Base-by-base conservation (phyloP, 2,888 invertebrate genomes). In the Ochropacha duplaris region DNA sequence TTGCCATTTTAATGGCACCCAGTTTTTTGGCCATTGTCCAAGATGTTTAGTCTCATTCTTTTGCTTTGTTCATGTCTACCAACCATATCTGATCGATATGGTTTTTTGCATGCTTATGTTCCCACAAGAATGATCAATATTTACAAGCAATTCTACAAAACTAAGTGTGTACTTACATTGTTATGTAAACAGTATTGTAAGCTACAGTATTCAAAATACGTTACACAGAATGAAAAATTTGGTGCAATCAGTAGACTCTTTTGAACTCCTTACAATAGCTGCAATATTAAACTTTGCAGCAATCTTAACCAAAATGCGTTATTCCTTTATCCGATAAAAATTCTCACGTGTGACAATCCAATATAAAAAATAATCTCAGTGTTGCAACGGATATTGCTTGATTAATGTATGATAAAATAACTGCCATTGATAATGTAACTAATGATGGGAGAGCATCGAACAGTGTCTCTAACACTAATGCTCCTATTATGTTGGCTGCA, bases 371-470 rank as follows among this genome's bases (percentile, higher is more conserved):
- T 52, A 57, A 64, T 61, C 54, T 50, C 58, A 54, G 50, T 57
- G 54, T 58, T 62, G 61, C 61, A 60, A 59, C 64, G 58, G 69
- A 67, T 73, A 69, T 66, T 66, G 51, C 66, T 66, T 78, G 79
- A 79, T 78, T 74, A 76, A 79, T 78, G 75, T 65, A 66, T 58
- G 66, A 73, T 78, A 76, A 70, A 73, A 66, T 67, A 63, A 28
- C 62, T 58, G 59, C 65, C 57, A 65, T 71, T 70, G 76, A 78
- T 76, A 76, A 75, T 57, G 56, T 54, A 59, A 49, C 52, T 73
- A 70, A 72, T 66, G 65, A 66, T 62, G 51, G 49, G 14, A 65
- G 55, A 62, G 56, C 57, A 51, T 52, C 58, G 55, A 60, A 57
- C 55, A 50, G 57, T 66, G 68, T 65, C 57, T 62, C 58, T 54